phyloP scores from a whole-genome alignment of 2,888 invertebrate genomes.

The Drosophila testacea region DNA sequence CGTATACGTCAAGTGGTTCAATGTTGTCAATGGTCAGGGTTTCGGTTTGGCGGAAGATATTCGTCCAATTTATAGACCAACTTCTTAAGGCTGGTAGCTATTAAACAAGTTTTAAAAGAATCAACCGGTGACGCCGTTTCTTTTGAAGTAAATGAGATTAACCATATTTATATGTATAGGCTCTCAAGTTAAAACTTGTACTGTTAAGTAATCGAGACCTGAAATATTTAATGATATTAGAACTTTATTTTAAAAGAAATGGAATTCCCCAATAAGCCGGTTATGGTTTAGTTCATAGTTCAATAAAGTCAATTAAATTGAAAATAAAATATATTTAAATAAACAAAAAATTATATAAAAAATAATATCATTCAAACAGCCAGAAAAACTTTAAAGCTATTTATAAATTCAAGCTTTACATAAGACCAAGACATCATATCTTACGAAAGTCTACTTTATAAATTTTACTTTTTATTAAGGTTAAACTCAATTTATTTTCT shows the following conservation, averaged over 20 bases:
- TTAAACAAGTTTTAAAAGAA: slow-evolving; percentile 1
- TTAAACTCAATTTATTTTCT: neutral
- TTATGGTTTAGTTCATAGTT: too few relatives aligned
- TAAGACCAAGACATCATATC: neutral
- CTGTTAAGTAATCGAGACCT: too few relatives aligned
- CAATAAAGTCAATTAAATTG: too few relatives aligned
- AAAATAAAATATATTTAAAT: too few relatives aligned
- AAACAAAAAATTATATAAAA: too few relatives aligned
- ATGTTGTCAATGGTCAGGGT: slow-evolving; percentile 43
- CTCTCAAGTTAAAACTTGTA: too few relatives aligned
- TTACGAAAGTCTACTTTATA: neutral
- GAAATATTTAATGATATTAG: too few relatives aligned
- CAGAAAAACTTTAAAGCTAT: too few relatives aligned
- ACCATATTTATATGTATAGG: too few relatives aligned
- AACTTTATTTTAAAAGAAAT: too few relatives aligned
- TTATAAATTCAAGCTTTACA: neutral
- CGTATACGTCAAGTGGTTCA: slow-evolving; percentile 31
- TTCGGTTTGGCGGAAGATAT: slow-evolving; percentile 10
- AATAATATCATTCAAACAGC: too few relatives aligned
- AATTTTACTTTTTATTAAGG: neutral
- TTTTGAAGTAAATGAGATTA: neutral
- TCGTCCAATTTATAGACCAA: neutral
- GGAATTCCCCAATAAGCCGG: too few relatives aligned
- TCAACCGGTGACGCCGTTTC: neutral
- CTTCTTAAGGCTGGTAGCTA: slow-evolving; percentile 3